Evolutionary conservation across 35 echinoderm and acorn worm species (phyloP), one percentile per base, ranked within the genome.

Genomic region (Nesometra sesokonis): DNA sequence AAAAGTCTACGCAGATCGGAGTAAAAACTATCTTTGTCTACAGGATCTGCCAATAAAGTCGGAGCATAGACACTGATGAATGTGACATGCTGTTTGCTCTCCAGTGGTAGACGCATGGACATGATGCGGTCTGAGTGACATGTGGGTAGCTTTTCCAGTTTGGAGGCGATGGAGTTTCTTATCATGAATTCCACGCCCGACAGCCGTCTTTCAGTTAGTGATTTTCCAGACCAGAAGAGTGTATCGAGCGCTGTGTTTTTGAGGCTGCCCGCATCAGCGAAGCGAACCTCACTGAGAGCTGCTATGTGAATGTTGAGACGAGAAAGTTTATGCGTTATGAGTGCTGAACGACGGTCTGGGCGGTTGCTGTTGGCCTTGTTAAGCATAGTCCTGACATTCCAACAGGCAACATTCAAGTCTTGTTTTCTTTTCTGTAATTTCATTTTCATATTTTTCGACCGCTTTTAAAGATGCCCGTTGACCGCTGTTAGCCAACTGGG

Each of bases 171-270:
- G 52, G 81, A 83, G 38, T 91, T 87, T 29, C 76, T 87, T 0
- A 91, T 37, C 85, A 87, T 91, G 32, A 91, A 91, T 17, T 35
- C 85, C 1, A 91, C 85, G 34, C 85, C 78, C 35, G 80, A 87
- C 30, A 83, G 79, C 0, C 86, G 47, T 84, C 86, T 88, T 15
- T 88, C 90, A 0, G 3, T 37, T 35, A 35, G 0, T 31, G 81
- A 35, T 77, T 93, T 88, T 17, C 91, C 91, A n/a, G 86, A 93
- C 86, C 91, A 93, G 91, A 79, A 93, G 0, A 93, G 81, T 93
- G 87, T 93, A 88, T 17, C 91, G 86, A 17, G 91, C 87, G 9
- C 87, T 82, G 5, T 85, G 82, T 84, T 93, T 86, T 93, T 79
- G 0, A 89, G 77, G 86, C 86, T 89, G 43, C 87, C 84, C 90